Conservation (phyloP, 1,140 invertebrate genomes). For the Drosophila hydei region DNA sequence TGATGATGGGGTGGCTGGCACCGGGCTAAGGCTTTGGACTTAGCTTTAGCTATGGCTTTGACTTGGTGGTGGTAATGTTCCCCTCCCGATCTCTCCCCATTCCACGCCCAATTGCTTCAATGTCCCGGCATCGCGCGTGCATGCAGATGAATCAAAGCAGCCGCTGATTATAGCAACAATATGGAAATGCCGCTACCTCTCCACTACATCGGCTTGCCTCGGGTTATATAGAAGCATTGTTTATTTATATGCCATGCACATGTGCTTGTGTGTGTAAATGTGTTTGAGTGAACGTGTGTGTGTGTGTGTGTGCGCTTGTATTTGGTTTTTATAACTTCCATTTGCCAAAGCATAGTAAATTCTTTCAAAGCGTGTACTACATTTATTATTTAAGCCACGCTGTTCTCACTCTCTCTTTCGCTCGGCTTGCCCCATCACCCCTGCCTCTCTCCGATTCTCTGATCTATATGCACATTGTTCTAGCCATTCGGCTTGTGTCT, state of each 20-base stretch:
- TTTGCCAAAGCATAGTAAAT: conserved; percentile 79
- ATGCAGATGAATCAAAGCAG: conserved; percentile 80
- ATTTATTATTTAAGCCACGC: conserved; percentile 79
- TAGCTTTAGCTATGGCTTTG: conserved; percentile 38
- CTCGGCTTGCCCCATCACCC: neutral
- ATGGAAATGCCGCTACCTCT: conserved; percentile 67
- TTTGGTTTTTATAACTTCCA: conserved; percentile 77
- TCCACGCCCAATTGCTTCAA: conserved; percentile 5
- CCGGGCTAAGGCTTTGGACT: conserved; percentile 56
- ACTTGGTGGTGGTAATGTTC: conserved; percentile 32
- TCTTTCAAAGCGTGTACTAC: conserved; percentile 79
- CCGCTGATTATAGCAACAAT: conserved; percentile 79
- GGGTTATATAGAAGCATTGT: conserved; percentile 71
- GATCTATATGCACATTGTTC: conserved; percentile 50
- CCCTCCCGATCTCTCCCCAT: conserved; percentile 12
- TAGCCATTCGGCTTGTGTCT: conserved; percentile 28
- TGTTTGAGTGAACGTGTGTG: conserved; percentile 15
- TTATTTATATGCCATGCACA: conserved; percentile 68
- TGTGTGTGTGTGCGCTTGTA: conserved; percentile 46
- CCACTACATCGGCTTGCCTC: conserved; percentile 34
- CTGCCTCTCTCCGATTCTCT: neutral
- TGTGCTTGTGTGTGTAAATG: conserved; percentile 13
- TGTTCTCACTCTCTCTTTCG: conserved; percentile 27
- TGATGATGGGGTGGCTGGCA: conserved; percentile 47
- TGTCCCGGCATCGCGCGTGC: conserved; percentile 45